Evolutionary conservation across 2,113 vertebrate species (phyloP), one percentile per base, ranked within the genome.

Genomic region (Alethe castanea): DNA sequence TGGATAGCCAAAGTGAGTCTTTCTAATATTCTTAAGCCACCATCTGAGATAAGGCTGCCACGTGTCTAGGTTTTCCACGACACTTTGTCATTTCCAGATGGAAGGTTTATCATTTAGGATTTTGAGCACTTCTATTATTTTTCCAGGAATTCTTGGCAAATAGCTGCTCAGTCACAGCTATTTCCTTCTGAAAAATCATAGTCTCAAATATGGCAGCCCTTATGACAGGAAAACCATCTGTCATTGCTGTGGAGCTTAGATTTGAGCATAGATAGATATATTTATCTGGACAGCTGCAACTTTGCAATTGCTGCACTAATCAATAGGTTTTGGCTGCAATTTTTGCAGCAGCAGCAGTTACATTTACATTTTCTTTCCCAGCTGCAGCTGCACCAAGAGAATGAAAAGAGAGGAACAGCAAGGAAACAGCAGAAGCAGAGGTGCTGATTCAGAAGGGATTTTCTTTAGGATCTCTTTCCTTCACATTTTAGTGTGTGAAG

Each of bases 281-380:
- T 92, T 92, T 92, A 60, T 89, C 81, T 81, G 52, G 94, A 87
- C 95, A 95, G 89, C 83, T 95, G 95, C 91, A 96, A 91, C 91
- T 92, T 81, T 94, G 92, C 94, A 91, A 79, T 74, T 95, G 65
- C 89, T 95, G 61, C 73, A 95, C 83, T 97, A 84, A 92, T 97
- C 89, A 95, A 74, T 89, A 91, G 70, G 0, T 33, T 92, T 91
- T 94, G 92, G 96, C 92, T 96, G 92, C 95, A 95, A 22, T 64
- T 94, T 94, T 91, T 97, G 94, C 77, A 79, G 84, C 56, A 95
- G 65, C 77, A 94, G 91, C 96, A 97, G 31, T 89, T 88, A 88
- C 36, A 76, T 71, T 88, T 81, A 67, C 44, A 33, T 88, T 73
- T 91, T 60, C 70, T 85, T 93, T 90, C 45, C 64, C 69, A 76